These are phyloP conservation scores for Lethenteron reissneri DNA, from an alignment of 2,113 vertebrate species.

Conservation along the genomic window DNA sequence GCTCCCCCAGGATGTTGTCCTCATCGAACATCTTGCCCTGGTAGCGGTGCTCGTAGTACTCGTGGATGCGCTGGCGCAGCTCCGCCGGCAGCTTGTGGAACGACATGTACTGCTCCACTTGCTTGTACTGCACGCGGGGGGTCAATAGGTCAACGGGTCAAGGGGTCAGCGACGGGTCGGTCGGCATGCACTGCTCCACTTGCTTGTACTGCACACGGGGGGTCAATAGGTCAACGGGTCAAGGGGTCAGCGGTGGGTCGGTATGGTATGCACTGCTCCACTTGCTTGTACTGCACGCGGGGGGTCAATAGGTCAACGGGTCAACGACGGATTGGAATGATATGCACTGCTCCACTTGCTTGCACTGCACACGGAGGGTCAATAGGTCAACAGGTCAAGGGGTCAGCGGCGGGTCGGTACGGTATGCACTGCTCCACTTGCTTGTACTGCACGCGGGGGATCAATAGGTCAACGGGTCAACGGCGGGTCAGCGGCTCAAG, in stretches of 20 bases:
- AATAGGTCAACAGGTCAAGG: no score
- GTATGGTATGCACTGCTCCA: constrained; percentile 95
- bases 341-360: constrained; percentile 47
- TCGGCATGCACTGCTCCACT: constrained; percentile 97
- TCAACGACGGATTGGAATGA: constrained; percentile 28
- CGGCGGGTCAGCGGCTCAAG: no score
- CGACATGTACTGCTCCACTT: constrained; percentile 99
- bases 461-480: no score
- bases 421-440: no score
- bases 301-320: no score
- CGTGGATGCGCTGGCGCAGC: constrained; percentile 96
- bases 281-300: constrained; percentile 68
- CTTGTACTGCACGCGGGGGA: no score
- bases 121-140: constrained; percentile 12
- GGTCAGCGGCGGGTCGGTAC: no score
- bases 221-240: no score
- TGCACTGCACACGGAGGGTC: no score
- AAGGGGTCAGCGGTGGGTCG: no score
- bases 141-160: no score
- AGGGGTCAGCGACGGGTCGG: no score
- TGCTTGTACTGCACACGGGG: constrained; percentile 56
- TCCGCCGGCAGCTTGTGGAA: constrained; percentile 96
- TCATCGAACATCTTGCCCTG: constrained; percentile 98
- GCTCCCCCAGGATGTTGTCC: constrained; percentile 86
- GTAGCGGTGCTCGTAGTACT: constrained; percentile 95